phyloP scores from a whole-genome alignment of 2,888 invertebrate genomes.

The Pocota personata region DNA sequence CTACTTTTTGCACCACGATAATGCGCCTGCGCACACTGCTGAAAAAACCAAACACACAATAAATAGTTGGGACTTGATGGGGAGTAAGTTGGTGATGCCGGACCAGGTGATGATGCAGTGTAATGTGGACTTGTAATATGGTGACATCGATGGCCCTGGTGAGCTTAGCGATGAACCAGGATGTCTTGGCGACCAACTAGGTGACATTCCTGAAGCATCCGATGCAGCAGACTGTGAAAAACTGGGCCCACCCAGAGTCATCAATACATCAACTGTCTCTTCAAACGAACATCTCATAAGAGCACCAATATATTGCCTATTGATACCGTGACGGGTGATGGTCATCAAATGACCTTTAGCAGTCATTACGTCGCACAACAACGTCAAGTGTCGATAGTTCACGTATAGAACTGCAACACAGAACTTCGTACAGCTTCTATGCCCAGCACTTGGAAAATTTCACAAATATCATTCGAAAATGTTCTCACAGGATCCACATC shows the following conservation, averaged over 20 bases:
- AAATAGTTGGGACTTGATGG: slow-evolving; percentile 91
- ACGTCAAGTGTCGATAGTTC: slow-evolving; percentile 99
- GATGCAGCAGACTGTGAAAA: slow-evolving; percentile 97
- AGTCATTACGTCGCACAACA: slow-evolving; percentile 99
- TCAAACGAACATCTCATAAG: slow-evolving; percentile 99
- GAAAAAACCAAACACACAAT: too few relatives aligned
- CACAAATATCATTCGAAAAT: slow-evolving; percentile 99
- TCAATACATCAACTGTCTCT: slow-evolving; percentile 99
- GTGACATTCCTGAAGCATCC: slow-evolving; percentile 96
- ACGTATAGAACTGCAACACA: slow-evolving; percentile 99
- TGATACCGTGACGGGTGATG: slow-evolving; percentile 99
- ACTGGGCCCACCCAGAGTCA: slow-evolving; percentile 98
- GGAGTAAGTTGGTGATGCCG: slow-evolving; percentile 90
- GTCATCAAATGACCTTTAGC: slow-evolving; percentile 99
- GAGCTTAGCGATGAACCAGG: slow-evolving; percentile 91
- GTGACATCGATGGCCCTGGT: slow-evolving; percentile 93
- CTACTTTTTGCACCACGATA: too few relatives aligned
- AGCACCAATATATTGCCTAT: slow-evolving; percentile 98
- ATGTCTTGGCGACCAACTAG: slow-evolving; percentile 91
- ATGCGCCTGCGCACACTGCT: too few relatives aligned
- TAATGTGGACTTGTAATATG: slow-evolving; percentile 89
- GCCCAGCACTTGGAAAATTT: slow-evolving; percentile 98
- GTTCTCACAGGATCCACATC: slow-evolving; percentile 99
- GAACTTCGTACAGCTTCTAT: slow-evolving; percentile 99
- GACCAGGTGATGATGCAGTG: slow-evolving; percentile 85